Percentiles rank a stretch among this genome's conserved stretches.
These are phyloP conservation scores for Noturus placidus DNA, from an alignment of 2,113 vertebrate genomes.

Conservation along the genomic window DNA sequence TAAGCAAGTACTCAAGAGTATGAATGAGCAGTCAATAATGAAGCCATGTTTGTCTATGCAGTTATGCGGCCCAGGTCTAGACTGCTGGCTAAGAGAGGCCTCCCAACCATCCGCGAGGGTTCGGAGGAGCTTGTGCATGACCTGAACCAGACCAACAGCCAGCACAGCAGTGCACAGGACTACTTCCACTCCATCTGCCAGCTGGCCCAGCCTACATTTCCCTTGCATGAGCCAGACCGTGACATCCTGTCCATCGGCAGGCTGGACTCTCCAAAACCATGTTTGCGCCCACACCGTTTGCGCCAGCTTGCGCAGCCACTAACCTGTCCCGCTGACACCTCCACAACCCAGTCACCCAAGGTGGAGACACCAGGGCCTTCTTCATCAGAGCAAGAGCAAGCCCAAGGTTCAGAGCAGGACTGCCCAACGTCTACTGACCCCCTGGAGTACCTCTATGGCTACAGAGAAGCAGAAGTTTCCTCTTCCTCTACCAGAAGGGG, in stretches of 20 bases:
- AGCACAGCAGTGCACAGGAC: constrained; percentile 58
- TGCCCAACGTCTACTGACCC: constrained; percentile 52
- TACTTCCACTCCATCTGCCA: constrained; percentile 87
- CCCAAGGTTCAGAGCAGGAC: constrained; percentile 28
- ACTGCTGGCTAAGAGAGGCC: constrained; percentile 63
- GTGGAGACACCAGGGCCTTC: constrained; percentile 1
- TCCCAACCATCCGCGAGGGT: constrained; percentile 73
- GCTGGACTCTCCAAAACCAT: constrained; percentile 41
- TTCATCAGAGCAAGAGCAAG: constrained; percentile 7
- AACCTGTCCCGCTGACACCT: background rate
- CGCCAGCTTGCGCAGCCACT: constrained; percentile 32
- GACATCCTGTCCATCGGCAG: constrained; percentile 54
- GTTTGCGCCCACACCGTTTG: constrained; percentile 31
- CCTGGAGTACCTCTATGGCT: constrained; percentile 66
- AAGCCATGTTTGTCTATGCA: constrained; percentile 50
- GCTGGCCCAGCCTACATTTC: constrained; percentile 76
- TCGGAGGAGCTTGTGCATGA: constrained; percentile 70
- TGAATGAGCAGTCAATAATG: background rate
- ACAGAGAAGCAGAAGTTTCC: constrained; percentile 37
- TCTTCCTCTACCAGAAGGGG: constrained; percentile 26
- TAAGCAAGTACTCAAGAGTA: background rate
- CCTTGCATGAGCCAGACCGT: constrained; percentile 53
- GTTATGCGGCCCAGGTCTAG: constrained; percentile 72
- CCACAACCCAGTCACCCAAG: constrained; percentile 20
- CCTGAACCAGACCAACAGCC: constrained; percentile 49